These are phyloP conservation scores for Empidonax traillii DNA, from an alignment of 2,113 vertebrate species.

Conservation along the genomic window DNA sequence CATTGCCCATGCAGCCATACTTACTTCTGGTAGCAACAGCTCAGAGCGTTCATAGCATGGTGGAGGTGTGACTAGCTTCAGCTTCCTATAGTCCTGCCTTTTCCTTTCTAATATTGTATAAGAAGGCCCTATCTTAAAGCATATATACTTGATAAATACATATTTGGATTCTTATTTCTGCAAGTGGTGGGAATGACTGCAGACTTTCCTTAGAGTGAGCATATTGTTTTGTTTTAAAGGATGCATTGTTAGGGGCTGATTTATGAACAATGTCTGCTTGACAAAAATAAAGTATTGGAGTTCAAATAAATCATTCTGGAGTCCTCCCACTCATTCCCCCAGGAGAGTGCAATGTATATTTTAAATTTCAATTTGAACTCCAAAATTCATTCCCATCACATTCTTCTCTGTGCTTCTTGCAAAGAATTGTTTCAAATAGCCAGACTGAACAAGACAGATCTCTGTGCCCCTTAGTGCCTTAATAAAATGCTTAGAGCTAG, in stretches of 20 bases:
- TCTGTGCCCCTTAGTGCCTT: not conserved
- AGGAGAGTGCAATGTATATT: slow-evolving; percentile 11
- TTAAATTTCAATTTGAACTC: slow-evolving; percentile 35
- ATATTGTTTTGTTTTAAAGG: not conserved
- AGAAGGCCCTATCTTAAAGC: not conserved
- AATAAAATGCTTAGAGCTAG: not conserved
- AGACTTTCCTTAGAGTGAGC: not conserved
- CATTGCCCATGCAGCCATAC: not conserved
- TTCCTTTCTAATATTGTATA: not conserved
- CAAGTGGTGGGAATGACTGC: not conserved
- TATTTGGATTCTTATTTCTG: not conserved
- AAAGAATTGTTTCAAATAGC: not conserved
- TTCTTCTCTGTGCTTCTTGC: not conserved
- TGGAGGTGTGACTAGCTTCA: not conserved
- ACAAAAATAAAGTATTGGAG: slow-evolving; percentile 13
- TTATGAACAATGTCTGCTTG: slow-evolving; percentile 17
- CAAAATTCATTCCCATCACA: not conserved
- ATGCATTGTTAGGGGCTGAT: not conserved
- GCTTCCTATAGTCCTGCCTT: not conserved
- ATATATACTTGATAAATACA: not conserved
- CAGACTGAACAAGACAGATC: not conserved
- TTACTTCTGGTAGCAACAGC: not conserved
- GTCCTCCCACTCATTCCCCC: not conserved
- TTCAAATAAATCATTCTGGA: slow-evolving; percentile 11
- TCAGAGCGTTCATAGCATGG: not conserved